Base-by-base conservation (phyloP, 2,888 invertebrate genomes). In the Pasiphila rectangulata region DNA sequence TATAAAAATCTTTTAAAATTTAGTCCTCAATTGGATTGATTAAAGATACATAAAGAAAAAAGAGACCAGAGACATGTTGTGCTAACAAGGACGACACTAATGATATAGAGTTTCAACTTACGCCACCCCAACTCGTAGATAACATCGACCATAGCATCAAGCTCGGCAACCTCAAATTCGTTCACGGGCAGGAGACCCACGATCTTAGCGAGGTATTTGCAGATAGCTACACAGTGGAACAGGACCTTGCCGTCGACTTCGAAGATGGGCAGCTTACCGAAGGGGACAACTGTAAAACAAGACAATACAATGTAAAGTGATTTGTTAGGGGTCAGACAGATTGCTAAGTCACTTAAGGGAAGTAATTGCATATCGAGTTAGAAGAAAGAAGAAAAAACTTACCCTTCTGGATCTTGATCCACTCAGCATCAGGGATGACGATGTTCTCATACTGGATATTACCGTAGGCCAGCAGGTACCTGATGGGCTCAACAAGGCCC, bases 231-330 rank as follows among this genome's bases (percentile, higher is more conserved):
- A 1, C 83, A 80, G 51, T 89, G 85, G 51, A 75, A 69, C 23
- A 81, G 73, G 1, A 67, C 58, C 54, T 80, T 80, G 4, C 82
- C 83, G 44, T 88, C 83, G 13, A 87, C 71, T 47, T 87, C 85
- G 46, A 90, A 52, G 0, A 87, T 70, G 0, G 90, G 90, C 41
- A 84, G 52, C 46, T 81, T 83, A 2, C 79, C 76, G 68, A 86
- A 78, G 15, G 88, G 87, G 65, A 78, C 77, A n/a, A 64, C 88
- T 89, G 45, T 2, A 61, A 37, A 40, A 36, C n/a, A n/a, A n/a
- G n/a, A n/a, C n/a, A 25, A 19, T 19, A 20, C n/a, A 27, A 27
- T 13, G 27, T 27, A 13, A 24, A n/a, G n/a, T 1, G 5, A 3
- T 3, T 24, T 7, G 1, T 24, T 24, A 9, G 24, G n/a, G n/a